phyloP scores from a whole-genome alignment of 2,113 vertebrate genomes.

The Diglossa brunneiventris region DNA sequence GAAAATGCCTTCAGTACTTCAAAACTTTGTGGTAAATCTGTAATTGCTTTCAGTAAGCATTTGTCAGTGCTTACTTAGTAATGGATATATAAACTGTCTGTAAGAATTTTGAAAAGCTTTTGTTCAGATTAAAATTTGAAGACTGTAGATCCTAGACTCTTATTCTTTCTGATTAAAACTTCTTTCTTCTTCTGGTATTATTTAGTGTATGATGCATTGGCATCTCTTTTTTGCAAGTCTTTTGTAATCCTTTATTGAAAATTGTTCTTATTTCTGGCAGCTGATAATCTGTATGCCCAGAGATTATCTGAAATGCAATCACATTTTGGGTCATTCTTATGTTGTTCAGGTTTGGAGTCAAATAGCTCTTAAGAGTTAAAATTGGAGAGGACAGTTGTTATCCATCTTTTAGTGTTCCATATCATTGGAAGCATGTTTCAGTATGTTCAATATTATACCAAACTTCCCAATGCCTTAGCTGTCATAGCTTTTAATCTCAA shows the following conservation, averaged over 20 bases:
- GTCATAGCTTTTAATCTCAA: background rate
- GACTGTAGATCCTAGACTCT: background rate
- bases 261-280: background rate
- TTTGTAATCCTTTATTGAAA: background rate
- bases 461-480: background rate
- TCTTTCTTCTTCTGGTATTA: background rate
- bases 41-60: background rate
- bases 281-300: background rate
- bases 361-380: background rate
- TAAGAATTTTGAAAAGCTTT: background rate
- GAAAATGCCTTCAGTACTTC: background rate
- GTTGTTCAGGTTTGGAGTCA: background rate
- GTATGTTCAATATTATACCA: background rate
- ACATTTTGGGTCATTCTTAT: background rate
- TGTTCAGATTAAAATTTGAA: background rate
- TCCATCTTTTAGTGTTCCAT: background rate
- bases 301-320: background rate
- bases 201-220: background rate
- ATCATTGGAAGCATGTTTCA: background rate
- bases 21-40: background rate
- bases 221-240: background rate
- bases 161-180: background rate
- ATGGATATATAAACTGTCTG: background rate
- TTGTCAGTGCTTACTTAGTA: background rate
- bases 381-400: background rate